Evolutionary conservation across 2,113 vertebrate species (phyloP).

Genomic region (Muntiacus reevesi): DNA sequence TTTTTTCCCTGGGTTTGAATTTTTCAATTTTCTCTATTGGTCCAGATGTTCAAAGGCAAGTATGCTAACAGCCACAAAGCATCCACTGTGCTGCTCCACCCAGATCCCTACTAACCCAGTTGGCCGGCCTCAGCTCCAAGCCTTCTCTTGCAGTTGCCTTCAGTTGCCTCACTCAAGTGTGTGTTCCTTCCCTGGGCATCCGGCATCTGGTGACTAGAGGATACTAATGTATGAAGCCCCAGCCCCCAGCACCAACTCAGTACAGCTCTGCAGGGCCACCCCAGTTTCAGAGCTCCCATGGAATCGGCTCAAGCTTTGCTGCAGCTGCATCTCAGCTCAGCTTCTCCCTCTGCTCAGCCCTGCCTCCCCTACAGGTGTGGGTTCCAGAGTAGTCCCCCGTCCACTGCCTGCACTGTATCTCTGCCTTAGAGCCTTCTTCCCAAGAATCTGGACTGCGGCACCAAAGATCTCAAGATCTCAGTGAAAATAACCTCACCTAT

Average conservation of each 20-base stretch:
- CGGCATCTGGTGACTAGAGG: not conserved
- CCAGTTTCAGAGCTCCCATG: not conserved
- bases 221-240: not conserved
- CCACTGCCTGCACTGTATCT: not conserved
- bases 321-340: not conserved
- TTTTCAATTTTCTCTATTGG: not conserved
- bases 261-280: not conserved
- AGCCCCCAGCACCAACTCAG: not conserved
- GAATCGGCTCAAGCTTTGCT: not conserved
- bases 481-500: not conserved
- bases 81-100: fast-evolving
- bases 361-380: not conserved
- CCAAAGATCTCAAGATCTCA: not conserved
- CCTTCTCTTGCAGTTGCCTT: not conserved
- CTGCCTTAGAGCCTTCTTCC: not conserved
- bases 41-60: not conserved
- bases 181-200: not conserved
- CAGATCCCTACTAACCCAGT: not conserved
- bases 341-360: not conserved
- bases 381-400: not conserved
- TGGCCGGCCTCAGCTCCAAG: not conserved
- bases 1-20: not conserved
- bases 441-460: not conserved
- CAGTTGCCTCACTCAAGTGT: not conserved
- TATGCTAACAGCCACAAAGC: not conserved